Evolutionary conservation across 2,888 invertebrate species (phyloP), one percentile per base, ranked within the genome.

Genomic region (Drosophila peninsularis): DNA sequence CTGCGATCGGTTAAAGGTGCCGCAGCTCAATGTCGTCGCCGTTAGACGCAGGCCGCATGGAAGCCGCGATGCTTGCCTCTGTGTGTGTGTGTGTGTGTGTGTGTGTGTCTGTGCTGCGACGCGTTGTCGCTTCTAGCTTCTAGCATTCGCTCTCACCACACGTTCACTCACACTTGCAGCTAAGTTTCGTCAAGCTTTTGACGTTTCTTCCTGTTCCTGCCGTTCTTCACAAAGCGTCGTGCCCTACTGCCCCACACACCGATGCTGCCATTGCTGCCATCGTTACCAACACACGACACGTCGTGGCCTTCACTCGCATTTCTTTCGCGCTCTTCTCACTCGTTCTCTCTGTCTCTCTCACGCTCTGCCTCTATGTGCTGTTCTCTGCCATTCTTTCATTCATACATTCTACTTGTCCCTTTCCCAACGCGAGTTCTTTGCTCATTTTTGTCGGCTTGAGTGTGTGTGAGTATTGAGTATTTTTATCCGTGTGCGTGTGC

Each of bases 1-100:
- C 81, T 75, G 89, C 86, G 91, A 91, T 91, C 91, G 78, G 84
- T 81, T 86, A 75, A 91, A 89, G 90, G 90, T 85, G 88, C 87
- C 82, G 87, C 72, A 88, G 89, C 83, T 87, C 84, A 90, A 90
- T 90, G 90, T 74, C 90, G 87, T 69, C 58, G 82, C 76, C 78
- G 80, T 82, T 80, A 68, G 58, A 54, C 76, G 73, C 77, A 74
- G 80, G 72, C 84, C 82, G 70, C 87, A 84, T 90, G 84, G 87
- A 90, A 90, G 90, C 90, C 90, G 89, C 86, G 45, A 13, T 45
- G 17, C 75, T 45, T 44, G 44, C 52, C 49, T 65, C 45, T 54
- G 60, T 73, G 75, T 13, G 44, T 37, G 78, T 10, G 42, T 34
- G 17, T 41, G 52, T 3, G 24, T 3, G 4, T 24, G 44, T 37